Base-by-base conservation (phyloP, 2,797 vertebrate species). In the Dipus sagitta region DNA sequence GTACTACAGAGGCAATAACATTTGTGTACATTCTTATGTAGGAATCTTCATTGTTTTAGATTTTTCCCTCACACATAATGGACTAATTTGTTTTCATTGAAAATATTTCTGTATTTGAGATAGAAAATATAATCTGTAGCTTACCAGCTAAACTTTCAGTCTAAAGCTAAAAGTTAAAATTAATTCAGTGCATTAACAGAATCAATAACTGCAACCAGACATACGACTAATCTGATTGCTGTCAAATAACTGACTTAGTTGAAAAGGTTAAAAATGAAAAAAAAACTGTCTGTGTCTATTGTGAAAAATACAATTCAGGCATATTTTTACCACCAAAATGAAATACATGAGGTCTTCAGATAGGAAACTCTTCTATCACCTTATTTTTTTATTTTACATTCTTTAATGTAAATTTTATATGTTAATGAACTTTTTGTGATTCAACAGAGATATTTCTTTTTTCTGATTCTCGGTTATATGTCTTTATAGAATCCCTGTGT, bases 111-210 rank as follows among this genome's bases (percentile, higher is more conserved):
- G n/a, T 60, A 52, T 88, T 88, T 91, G 7, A 93, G 58, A 14
- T 84, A 34, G 76, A 86, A 89, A 64, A 71, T 86, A 34, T 77
- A 38, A 64, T 86, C 30, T 94, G 14, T 18, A 90, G 52, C 24
- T 78, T 93, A 71, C 17, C 6, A 93, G 15, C 11, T 78, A 4
- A 86, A 76, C 4, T 76, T 95, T 60, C 20, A 65, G 24, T 38
- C 42, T 83, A 84, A 94, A 90, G 81, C 70, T 77, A 58, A 92
- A 92, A 52, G 5, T 88, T 85, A 88, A 79, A 95, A 86, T 90
- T 89, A 86, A 92, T 85, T 87, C 26, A 60, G 21, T 84, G 72
- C 6, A 86, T 95, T 72, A 88, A 65, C 3, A 80, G 67, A 96
- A 90, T 77, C 28, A 67, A 28, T 91, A 83, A 20, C 18, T 89